A percentile compares a stretch with the other conserved stretches of the same genome.
Evolutionary conservation across 2,113 vertebrate genomes (phyloP).

Genomic region (Lepisosteus osseus): DNA sequence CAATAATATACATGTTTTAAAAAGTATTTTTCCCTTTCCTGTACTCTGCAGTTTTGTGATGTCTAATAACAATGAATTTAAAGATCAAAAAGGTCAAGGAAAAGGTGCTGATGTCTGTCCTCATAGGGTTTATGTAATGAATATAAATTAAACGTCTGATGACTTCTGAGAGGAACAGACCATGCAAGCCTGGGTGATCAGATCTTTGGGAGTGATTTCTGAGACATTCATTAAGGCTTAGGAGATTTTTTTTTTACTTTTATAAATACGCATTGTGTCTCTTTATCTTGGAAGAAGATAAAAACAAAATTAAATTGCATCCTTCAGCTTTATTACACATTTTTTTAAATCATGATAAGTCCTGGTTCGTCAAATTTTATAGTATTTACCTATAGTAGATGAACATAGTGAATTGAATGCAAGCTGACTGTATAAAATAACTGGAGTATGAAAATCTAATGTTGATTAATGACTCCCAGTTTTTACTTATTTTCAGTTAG

Average conservation of each 20-base stretch:
- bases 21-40: too few relatives aligned
- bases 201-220: constrained; percentile 3
- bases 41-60: constrained; percentile 22
- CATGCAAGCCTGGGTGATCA: not conserved
- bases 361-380: constrained; percentile 31
- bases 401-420: constrained; percentile 31
- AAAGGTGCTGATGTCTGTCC: constrained; percentile 35
- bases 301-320: not conserved
- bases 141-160: constrained; percentile 55
- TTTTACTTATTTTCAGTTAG: constrained; percentile 49
- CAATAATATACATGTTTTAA: too few relatives aligned
- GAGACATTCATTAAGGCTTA: not conserved
- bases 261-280: too few relatives aligned
- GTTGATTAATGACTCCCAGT: constrained; percentile 56
- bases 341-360: constrained; percentile 22
- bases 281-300: too few relatives aligned
- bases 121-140: constrained; percentile 47
- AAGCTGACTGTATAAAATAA: constrained; percentile 50
- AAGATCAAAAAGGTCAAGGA: constrained; percentile 46
- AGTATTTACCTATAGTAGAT: constrained; percentile 29
- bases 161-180: not conserved
- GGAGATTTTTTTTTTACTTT: not conserved
- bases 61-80: constrained; percentile 51
- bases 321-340: not conserved
- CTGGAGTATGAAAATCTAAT: constrained; percentile 58